A percentile compares a stretch with the other conserved stretches of the same genome.
phyloP scores from a whole-genome alignment of 1,140 invertebrate genomes.

The Drosophila ambigua region DNA sequence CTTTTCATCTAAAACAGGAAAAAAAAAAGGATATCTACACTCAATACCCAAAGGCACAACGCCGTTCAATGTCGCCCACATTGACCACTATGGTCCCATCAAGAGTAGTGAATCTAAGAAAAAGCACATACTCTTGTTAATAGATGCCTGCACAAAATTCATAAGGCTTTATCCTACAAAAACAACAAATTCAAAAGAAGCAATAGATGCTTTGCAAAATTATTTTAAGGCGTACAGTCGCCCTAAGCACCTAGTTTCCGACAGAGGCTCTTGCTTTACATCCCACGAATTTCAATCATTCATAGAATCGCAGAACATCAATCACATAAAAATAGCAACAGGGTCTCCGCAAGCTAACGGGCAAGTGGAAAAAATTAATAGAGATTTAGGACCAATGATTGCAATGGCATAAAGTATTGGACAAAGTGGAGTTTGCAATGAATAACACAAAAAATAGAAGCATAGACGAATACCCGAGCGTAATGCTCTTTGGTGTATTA shows the following conservation, averaged over 20 bases:
- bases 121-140: not conserved
- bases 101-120: not conserved
- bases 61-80: not conserved
- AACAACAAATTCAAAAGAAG: too few relatives aligned
- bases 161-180: not conserved
- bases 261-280: too few relatives aligned
- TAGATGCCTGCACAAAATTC: not conserved
- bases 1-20: not conserved
- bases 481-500: not conserved
- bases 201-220: too few relatives aligned
- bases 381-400: constrained; percentile 4
- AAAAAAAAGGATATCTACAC: not conserved
- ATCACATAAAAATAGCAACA: too few relatives aligned
- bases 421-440: not conserved
- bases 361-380: not conserved
- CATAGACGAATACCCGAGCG: not conserved
- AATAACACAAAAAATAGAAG: not conserved
- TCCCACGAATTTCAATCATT: too few relatives aligned
- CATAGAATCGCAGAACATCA: too few relatives aligned
- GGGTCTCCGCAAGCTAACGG: not conserved
- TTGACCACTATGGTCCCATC: constrained; percentile 6
- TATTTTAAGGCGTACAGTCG: too few relatives aligned
- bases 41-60: not conserved
- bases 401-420: constrained; percentile 1
- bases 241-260: too few relatives aligned